phyloP scores from a whole-genome alignment of 2,888 invertebrate species.

The Agrotis exclamationis region DNA sequence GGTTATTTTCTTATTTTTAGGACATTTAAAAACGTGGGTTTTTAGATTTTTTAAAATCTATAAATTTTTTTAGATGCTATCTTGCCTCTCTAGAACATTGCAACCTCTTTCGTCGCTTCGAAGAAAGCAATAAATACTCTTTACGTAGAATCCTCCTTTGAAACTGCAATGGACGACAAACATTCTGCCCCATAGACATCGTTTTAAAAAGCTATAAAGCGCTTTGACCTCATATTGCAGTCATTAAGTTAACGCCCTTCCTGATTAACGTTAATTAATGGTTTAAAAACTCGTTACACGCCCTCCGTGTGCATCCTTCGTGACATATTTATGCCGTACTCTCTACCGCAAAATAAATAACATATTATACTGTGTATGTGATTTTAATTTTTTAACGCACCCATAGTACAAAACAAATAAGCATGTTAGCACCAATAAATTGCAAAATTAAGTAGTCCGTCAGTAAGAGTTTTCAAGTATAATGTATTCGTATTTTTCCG shows the following conservation, averaged over 20 bases:
- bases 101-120: conserved; percentile 18
- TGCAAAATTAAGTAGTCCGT: too few species aligned
- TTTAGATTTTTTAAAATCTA: too few species aligned
- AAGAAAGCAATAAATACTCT: conserved; percentile 46
- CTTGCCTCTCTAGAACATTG: conserved; percentile 2
- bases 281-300: conserved; percentile 57
- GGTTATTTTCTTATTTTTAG: too few species aligned
- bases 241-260: conserved; percentile 59
- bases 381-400: too few species aligned
- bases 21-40: too few species aligned
- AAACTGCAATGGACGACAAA: conserved; percentile 39
- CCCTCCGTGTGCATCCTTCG: conserved; percentile 27
- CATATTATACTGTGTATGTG: too few species aligned
- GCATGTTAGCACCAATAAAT: too few species aligned
- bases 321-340: conserved; percentile 17
- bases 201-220: conserved; percentile 41
- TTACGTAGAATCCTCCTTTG: conserved; percentile 35
- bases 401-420: too few species aligned
- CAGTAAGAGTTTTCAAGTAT: too few species aligned
- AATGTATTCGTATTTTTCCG: too few species aligned
- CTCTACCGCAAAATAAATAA: neutral
- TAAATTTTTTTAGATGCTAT: conserved; percentile 17
- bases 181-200: conserved; percentile 33
- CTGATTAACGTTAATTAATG: conserved; percentile 63
- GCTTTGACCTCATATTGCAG: conserved; percentile 45